A percentile compares a stretch with the other conserved stretches of the same genome.
Evolutionary conservation across 1,140 invertebrate genomes (phyloP).

Genomic region (Nilaparvata lugens): DNA sequence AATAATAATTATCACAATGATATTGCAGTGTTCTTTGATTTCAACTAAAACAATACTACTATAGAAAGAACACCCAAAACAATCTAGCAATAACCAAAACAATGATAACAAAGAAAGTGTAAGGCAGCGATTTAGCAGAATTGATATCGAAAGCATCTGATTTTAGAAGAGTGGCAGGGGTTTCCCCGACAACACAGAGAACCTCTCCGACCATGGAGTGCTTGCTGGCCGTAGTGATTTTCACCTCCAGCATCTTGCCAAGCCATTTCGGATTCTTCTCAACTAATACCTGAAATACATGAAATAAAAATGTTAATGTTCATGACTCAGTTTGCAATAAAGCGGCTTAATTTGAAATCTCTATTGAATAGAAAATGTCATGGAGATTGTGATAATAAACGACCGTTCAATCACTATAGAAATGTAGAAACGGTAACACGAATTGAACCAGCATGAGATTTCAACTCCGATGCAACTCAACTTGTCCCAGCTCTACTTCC

Average conservation of each 20-base stretch:
- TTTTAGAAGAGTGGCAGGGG: not conserved
- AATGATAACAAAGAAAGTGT: constrained; percentile 17
- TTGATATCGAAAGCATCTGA: not conserved
- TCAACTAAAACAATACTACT: not conserved
- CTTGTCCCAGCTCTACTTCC: too few species aligned
- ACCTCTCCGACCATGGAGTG: constrained; percentile 73
- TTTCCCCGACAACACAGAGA: constrained; percentile 5
- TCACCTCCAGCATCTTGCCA: constrained; percentile 74
- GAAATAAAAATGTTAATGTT: constrained; percentile 8
- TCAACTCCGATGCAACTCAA: too few species aligned
- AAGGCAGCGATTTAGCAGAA: constrained; percentile 1
- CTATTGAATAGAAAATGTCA: too few species aligned
- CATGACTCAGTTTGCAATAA: too few species aligned
- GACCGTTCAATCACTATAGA: too few species aligned
- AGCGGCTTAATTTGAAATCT: too few species aligned
- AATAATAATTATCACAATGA: too few species aligned
- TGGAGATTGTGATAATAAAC: too few species aligned
- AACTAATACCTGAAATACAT: constrained; percentile 57
- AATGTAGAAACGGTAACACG: too few species aligned
- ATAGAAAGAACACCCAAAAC: constrained; percentile 22
- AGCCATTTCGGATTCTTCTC: constrained; percentile 66
- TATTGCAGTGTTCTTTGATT: not conserved
- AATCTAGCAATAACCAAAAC: constrained; percentile 20
- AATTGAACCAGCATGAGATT: too few species aligned
- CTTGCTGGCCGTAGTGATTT: constrained; percentile 66